phyloP scores from a whole-genome alignment of 64 coral and sea anemone species.

The Acropora yongei region DNA sequence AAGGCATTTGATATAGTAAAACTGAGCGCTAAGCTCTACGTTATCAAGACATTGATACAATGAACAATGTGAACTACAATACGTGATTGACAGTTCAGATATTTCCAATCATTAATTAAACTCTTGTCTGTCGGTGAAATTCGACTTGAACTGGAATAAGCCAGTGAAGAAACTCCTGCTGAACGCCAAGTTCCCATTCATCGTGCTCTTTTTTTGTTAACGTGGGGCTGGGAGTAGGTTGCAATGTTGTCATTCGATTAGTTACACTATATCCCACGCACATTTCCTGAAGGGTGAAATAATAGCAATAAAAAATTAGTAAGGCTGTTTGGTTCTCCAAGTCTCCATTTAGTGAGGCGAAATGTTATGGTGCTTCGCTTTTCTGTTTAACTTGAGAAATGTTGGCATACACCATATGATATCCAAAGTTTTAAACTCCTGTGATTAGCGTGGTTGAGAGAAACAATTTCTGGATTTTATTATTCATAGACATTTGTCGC shows the following conservation, averaged over 20 bases:
- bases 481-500: too few relatives aligned
- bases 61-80: slow-evolving; percentile 8
- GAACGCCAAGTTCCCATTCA: slow-evolving; percentile 43
- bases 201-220: slow-evolving; percentile 48
- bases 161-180: slow-evolving; percentile 11
- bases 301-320: background rate
- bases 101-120: background rate
- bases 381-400: background rate
- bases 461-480: too few relatives aligned
- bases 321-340: too few relatives aligned
- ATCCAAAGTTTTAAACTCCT: too few relatives aligned
- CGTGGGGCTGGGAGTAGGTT: slow-evolving; percentile 27
- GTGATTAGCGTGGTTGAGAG: too few relatives aligned
- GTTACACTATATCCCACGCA: slow-evolving; percentile 9
- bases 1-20: background rate
- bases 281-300: slow-evolving; percentile 19
- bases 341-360: too few relatives aligned
- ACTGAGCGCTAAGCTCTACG: slow-evolving; percentile 46
- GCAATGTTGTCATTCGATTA: background rate
- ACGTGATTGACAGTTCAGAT: too few relatives aligned
- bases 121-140: background rate
- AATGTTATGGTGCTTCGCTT: background rate
- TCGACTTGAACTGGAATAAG: slow-evolving; percentile 13
- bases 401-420: too few relatives aligned
- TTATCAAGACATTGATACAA: slow-evolving; percentile 62